Percentiles rank a stretch among this genome's conserved stretches.
These are phyloP conservation scores for Grallaria varia DNA, from an alignment of 2,113 vertebrate genomes.

Conservation along the genomic window DNA sequence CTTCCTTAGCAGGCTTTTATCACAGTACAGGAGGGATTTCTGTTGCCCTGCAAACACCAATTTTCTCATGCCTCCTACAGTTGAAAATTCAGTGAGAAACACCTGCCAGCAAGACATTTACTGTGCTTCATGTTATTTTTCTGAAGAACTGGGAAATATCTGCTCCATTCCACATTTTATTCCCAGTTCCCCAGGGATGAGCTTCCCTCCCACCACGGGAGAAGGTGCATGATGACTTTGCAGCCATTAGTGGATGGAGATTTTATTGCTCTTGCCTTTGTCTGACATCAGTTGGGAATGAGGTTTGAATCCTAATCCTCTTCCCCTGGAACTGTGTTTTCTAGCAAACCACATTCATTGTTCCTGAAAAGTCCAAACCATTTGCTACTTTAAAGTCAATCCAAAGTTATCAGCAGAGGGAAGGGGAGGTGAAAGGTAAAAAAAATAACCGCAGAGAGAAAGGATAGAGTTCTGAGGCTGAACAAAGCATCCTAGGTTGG, in stretches of 20 bases:
- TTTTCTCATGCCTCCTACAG: background rate
- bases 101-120: background rate
- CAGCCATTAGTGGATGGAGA: background rate
- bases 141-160: background rate
- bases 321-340: background rate
- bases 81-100: background rate
- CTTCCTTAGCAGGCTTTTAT: background rate
- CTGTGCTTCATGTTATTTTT: background rate
- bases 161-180: background rate
- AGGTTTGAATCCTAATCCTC: background rate
- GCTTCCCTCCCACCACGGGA: background rate
- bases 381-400: background rate
- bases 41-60: background rate
- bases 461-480: background rate
- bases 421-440: background rate
- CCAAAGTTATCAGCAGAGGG: background rate
- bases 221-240: background rate
- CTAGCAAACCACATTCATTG: background rate
- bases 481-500: background rate
- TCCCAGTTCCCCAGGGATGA: background rate
- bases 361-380: background rate
- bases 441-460: background rate
- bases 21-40: background rate
- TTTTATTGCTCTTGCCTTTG: background rate
- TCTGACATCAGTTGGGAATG: background rate